Evolutionary conservation across 2,888 invertebrate species (phyloP), one percentile per base, ranked within the genome.

Genomic region (Drosophila lacicola): DNA sequence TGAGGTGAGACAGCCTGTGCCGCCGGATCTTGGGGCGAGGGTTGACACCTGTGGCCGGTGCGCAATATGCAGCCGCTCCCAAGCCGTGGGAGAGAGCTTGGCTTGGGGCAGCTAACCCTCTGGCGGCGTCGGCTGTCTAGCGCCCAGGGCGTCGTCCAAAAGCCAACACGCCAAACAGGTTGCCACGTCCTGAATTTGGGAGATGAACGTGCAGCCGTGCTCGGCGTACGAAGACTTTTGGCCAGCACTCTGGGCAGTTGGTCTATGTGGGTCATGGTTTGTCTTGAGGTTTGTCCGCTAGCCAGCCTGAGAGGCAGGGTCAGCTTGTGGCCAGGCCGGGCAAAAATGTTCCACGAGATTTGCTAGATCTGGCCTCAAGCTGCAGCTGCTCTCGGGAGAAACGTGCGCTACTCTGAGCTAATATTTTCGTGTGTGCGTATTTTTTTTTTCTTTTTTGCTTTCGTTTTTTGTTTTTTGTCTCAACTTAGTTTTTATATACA

Each of bases 261-360:
- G 85, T 88, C 90, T 85, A 85, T 85, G 83, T 82, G 85, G 85
- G 85, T 85, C 85, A 85, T 85, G 89, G 57, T 83, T 87, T 89
- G 79, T 75, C 72, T 89, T 80, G 50, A 54, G 62, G 37, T 39
- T 44, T 47, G 42, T 44, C 17, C 13, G 37, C 49, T 44, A 54
- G 57, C 37, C 8, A 29, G 29, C 29, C 29, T 34, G 46, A 19
- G 17, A 17, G 14, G 62, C 51, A 51, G 39, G 10, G 19, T 36
- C 34, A 37, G 19, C 41, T 50, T 57, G 39, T 36, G 57, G n/a
- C 50, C 17, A 55, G 39, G 5, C 62, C 45, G 41, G 71, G 66
- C 78, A 78, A 81, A 90, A 74, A 85, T 91, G 90, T 91, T 91
- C 90, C 91, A 91, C 91, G 82, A 90, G 77, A 86, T 83, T 72